Base-by-base conservation (phyloP, 2,888 invertebrate species). In the Ennomos erosarius region DNA sequence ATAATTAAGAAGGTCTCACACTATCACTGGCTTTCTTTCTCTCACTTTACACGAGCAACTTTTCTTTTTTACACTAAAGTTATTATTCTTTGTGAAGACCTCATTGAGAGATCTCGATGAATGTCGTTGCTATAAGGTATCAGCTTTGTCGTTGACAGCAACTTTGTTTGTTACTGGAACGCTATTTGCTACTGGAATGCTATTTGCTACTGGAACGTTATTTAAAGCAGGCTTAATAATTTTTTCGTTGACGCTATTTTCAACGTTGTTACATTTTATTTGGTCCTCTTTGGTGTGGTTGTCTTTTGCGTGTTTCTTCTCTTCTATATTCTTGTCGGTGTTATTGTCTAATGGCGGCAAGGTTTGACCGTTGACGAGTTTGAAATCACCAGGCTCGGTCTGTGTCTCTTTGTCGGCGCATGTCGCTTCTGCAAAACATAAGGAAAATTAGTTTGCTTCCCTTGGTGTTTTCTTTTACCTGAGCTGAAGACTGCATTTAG, bases 41-140 rank as follows among this genome's bases (percentile, higher is more conserved):
- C 84, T 85, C 50, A 85, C 68, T 73, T 82, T 90, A 74, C 91
- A 91, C 34, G 91, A 91, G 68, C 91, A 91, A 70, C 86, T 87
- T 69, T 90, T 89, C 68, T 87, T 87, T 66, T 75, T 85, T 12
- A 81, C 76, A 71, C 79, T 76, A 61, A 64, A 78, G 59, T 79
- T 84, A 70, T 79, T 84, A 54, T 78, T 82, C 52, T 70, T 78
- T 39, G 67, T 72, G 63, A 74, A 77, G 51, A 82, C 82, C 62
- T 90, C 87, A 50, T 78, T 82, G 1, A 89, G 76, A 16, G 91
- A 91, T 64, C 77, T 82, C 1, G 89, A 82, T 0, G 90, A 87
- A 59, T 83, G 79, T 77, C 85, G 84, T 72, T 88, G 90, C 90
- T 90, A 90, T 90, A 90, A 90, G 6, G 79, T 80, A 1, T 80